Evolutionary conservation across 2,113 vertebrate genomes (phyloP).

Genomic region (Recurvirostra avosetta): DNA sequence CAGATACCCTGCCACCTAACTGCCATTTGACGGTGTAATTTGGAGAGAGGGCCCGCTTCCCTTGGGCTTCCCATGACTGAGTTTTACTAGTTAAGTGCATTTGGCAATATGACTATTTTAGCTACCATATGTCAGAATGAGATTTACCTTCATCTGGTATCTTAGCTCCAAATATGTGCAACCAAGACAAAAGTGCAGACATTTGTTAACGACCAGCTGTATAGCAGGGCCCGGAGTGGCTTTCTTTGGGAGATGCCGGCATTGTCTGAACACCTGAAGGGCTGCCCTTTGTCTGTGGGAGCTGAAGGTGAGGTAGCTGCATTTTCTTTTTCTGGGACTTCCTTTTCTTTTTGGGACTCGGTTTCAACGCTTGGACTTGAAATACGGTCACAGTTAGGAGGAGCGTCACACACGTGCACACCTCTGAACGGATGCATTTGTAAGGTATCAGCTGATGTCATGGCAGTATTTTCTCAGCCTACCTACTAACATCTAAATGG

Average conservation of each 20-base stretch:
- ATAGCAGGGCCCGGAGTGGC: background rate
- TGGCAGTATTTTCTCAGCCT: background rate
- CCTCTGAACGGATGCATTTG: background rate
- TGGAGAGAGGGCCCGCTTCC: background rate
- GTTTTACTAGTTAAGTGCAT: background rate
- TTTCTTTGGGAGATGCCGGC: background rate
- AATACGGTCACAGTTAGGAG: fast-evolving
- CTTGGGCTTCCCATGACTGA: background rate
- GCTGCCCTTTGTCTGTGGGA: background rate
- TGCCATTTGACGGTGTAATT: background rate
- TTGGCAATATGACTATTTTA: background rate
- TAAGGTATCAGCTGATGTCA: background rate
- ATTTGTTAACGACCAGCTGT: background rate
- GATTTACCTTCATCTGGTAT: background rate
- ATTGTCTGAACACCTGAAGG: background rate
- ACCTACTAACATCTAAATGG: background rate
- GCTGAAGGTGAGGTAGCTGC: background rate
- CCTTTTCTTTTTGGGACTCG: background rate
- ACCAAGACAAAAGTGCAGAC: background rate
- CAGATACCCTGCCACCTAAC: background rate
- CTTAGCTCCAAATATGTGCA: background rate
- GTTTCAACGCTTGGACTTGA: background rate
- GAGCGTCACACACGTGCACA: fast-evolving
- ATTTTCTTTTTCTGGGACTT: background rate
- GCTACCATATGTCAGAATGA: background rate